A percentile compares a stretch with the other conserved stretches of the same genome.
These are phyloP conservation scores for Xylocopa sonorina DNA, from an alignment of 1,140 invertebrate species.

Conservation along the genomic window DNA sequence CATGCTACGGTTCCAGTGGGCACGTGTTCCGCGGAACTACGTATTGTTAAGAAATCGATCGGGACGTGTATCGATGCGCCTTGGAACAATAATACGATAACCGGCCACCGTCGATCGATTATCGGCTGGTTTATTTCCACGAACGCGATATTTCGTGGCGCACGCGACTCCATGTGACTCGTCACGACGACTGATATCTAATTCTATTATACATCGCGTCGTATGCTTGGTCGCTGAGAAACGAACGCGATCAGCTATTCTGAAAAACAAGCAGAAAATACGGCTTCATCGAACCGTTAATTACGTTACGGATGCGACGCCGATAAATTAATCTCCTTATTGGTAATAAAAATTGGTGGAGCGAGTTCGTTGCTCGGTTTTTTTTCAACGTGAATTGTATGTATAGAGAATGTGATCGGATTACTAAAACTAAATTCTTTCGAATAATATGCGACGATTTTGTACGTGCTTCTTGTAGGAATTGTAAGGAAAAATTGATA, in stretches of 20 bases:
- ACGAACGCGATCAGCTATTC: background rate
- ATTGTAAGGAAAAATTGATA: no score
- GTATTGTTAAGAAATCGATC: background rate
- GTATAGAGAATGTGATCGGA: no score
- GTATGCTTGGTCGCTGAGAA: background rate
- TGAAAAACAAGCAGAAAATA: background rate
- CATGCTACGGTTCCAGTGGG: no score
- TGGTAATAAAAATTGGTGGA: background rate
- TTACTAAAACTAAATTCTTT: no score
- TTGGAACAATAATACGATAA: slow-evolving; percentile 29
- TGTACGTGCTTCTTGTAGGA: no score
- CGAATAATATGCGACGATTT: no score
- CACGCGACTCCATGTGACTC: background rate
- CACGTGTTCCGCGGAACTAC: no score
- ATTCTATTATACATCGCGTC: slow-evolving; percentile 1
- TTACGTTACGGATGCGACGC: background rate
- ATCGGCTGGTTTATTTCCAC: slow-evolving; percentile 39
- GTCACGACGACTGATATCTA: slow-evolving; percentile 4
- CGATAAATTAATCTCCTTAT: background rate
- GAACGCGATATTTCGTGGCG: slow-evolving; percentile 28
- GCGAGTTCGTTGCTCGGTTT: background rate
- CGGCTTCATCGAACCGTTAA: background rate
- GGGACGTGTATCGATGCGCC: background rate
- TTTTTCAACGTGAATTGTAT: background rate
- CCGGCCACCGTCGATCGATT: slow-evolving; percentile 23